Percentiles rank a stretch among this genome's conserved stretches.
These are phyloP conservation scores for Rhombomys opimus DNA, from an alignment of 2,113 vertebrate species.

Conservation along the genomic window DNA sequence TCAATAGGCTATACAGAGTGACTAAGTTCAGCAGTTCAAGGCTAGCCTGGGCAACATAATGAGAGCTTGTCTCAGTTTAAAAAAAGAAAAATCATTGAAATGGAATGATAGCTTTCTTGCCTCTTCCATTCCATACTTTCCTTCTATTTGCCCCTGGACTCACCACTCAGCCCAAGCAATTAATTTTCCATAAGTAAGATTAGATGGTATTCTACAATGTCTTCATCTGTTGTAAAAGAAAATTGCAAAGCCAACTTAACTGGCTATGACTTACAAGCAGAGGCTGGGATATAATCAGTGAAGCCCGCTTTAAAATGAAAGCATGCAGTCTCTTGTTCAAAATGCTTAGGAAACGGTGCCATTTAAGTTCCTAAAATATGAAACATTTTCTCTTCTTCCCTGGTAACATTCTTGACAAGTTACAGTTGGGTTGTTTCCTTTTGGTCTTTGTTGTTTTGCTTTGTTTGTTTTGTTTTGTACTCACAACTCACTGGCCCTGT, in stretches of 20 bases:
- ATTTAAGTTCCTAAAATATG: not conserved
- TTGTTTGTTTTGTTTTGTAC: not conserved
- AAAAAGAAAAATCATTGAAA: slow-evolving; percentile 11
- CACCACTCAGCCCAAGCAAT: slow-evolving; percentile 50
- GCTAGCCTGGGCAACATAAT: not conserved
- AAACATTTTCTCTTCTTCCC: not conserved
- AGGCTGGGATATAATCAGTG: not conserved
- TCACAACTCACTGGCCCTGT: slow-evolving; percentile 2
- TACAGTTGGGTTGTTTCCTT: not conserved
- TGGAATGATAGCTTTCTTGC: not conserved
- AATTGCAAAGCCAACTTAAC: slow-evolving; percentile 60
- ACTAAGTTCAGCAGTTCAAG: not conserved
- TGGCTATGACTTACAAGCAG: not conserved
- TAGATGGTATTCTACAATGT: slow-evolving; percentile 2
- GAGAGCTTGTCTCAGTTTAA: not conserved
- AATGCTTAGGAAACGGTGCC: not conserved
- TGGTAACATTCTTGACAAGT: not conserved
- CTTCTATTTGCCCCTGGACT: slow-evolving; percentile 20
- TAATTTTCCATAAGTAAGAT: slow-evolving; percentile 40
- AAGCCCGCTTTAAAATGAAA: slow-evolving; percentile 14
- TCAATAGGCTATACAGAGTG: not conserved
- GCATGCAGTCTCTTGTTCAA: not conserved
- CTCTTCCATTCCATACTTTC: not conserved
- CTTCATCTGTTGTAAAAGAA: slow-evolving; percentile 53
- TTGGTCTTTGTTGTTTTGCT: too few species aligned